A percentile compares a stretch with the other conserved stretches of the same genome.
Evolutionary conservation across 1,140 invertebrate genomes (phyloP).

Genomic region (Drosophila equinoxialis): DNA sequence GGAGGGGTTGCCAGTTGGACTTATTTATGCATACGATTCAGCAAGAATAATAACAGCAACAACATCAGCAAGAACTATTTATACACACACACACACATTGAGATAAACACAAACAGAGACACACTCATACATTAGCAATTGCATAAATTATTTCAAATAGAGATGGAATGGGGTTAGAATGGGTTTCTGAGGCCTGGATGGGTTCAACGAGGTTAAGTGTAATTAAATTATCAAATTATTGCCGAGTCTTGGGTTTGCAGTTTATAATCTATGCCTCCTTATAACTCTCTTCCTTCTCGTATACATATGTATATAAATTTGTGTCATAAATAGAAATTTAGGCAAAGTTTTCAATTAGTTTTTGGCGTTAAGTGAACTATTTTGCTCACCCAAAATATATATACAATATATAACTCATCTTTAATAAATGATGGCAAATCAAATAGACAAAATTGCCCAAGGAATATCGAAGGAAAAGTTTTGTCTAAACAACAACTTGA

Average conservation of each 20-base stretch:
- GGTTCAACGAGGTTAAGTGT: conserved; percentile 78
- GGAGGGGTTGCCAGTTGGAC: conserved; percentile 34
- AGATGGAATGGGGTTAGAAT: background rate
- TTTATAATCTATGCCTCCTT: conserved; percentile 60
- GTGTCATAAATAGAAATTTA: conserved; percentile 65
- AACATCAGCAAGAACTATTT: conserved; percentile 25
- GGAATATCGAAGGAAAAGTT: background rate
- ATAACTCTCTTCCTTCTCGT: background rate
- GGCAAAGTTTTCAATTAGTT: conserved; percentile 71
- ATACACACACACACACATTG: conserved; percentile 1
- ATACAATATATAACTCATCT: conserved; percentile 14
- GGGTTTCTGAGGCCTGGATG: conserved; percentile 8
- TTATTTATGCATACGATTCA: conserved; percentile 78
- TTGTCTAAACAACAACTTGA: background rate
- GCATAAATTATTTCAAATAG: conserved; percentile 66
- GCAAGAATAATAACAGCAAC: conserved; percentile 41
- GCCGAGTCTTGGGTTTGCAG: conserved; percentile 77
- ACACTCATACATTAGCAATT: conserved; percentile 47
- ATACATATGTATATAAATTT: conserved; percentile 27
- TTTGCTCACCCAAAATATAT: conserved; percentile 4
- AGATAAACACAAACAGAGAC: too few species aligned
- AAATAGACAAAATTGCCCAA: background rate
- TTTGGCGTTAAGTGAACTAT: conserved; percentile 50
- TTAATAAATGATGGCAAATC: conserved; percentile 35
- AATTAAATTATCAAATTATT: conserved; percentile 82